Evolutionary conservation across 2,797 vertebrate genomes (phyloP), one percentile per base, ranked within the genome.

Genomic region (Nannoperca australis): DNA sequence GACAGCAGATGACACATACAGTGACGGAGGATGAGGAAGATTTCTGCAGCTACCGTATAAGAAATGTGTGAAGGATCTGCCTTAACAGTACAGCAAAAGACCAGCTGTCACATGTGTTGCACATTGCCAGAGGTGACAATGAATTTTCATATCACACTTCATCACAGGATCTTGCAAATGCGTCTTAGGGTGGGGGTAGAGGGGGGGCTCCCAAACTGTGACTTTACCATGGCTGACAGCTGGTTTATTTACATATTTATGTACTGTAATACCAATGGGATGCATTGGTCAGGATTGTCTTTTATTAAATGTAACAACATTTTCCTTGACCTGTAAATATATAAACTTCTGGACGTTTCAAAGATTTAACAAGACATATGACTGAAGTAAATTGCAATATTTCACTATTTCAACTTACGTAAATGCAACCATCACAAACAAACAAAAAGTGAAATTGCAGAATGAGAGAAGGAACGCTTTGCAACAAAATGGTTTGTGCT

Each of bases 1-100:
- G 91, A 93, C 85, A 90, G 87, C 79, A 83, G 83, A 87, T 91
- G 92, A 92, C 89, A 91, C 76, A 73, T 89, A 89, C 85, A 88
- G 83, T 79, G 85, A 88, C 27, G 30, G 86, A 74, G 79, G 81
- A 85, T 83, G 75, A 83, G 81, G 61, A 81, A 54, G 78, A 83
- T 82, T 83, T 87, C 75, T 80, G 3, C 66, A 78, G 66, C 76
- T 73, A 61, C 78, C 80, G 81, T 75, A 47, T 18, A 3, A 60
- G 56, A 80, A 56, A 60, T 20, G 11, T 20, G 72, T 65, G 75
- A 73, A 60, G 64, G 81, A 47, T 75, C 51, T 44, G 36, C 51
- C 61, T 50, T 77, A 54, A 70, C 79, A 67, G 53, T 60, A 51
- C 69, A 58, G 67, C 51, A 36, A 59, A 73, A 51, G 49, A 40